These are phyloP conservation scores for Papilio glaucus DNA, from an alignment of 1,140 invertebrate genomes.

Conservation along the genomic window DNA sequence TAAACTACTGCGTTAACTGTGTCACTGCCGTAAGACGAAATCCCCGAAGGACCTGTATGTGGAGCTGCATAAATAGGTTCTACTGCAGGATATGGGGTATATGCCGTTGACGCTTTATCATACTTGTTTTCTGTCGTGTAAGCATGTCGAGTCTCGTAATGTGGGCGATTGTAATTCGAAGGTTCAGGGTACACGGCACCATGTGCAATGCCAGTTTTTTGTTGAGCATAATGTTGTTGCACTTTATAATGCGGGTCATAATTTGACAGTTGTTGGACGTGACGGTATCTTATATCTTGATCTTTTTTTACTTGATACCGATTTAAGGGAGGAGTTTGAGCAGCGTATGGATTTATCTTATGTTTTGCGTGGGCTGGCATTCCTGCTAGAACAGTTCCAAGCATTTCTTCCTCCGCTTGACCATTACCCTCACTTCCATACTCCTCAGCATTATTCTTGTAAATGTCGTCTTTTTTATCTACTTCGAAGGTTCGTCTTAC, in stretches of 20 bases:
- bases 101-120: constrained; percentile 56
- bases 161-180: constrained; percentile 70
- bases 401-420: constrained; percentile 89
- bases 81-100: constrained; percentile 71
- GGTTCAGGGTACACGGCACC: constrained; percentile 77
- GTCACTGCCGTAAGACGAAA: constrained; percentile 66
- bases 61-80: constrained; percentile 77
- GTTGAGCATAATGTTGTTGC: constrained; percentile 69
- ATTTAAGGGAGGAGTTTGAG: constrained; percentile 69
- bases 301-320: constrained; percentile 77
- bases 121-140: constrained; percentile 71
- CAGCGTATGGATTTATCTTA: constrained; percentile 77
- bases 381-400: constrained; percentile 89
- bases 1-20: constrained; percentile 73
- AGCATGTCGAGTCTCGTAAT: constrained; percentile 72
- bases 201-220: constrained; percentile 79
- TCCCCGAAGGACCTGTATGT: constrained; percentile 61
- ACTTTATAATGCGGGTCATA: constrained; percentile 72
- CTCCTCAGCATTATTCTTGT: constrained; percentile 86
- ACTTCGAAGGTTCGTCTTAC: constrained; percentile 87
- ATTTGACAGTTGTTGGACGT: constrained; percentile 61
- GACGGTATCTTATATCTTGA: constrained; percentile 77
- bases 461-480: constrained; percentile 85
- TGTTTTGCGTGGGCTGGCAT: constrained; percentile 84
- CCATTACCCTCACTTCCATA: constrained; percentile 86